Percentiles rank a stretch among this genome's conserved stretches.
phyloP scores from a whole-genome alignment of 2,888 invertebrate species.

The Hypselothyrea guttata region DNA sequence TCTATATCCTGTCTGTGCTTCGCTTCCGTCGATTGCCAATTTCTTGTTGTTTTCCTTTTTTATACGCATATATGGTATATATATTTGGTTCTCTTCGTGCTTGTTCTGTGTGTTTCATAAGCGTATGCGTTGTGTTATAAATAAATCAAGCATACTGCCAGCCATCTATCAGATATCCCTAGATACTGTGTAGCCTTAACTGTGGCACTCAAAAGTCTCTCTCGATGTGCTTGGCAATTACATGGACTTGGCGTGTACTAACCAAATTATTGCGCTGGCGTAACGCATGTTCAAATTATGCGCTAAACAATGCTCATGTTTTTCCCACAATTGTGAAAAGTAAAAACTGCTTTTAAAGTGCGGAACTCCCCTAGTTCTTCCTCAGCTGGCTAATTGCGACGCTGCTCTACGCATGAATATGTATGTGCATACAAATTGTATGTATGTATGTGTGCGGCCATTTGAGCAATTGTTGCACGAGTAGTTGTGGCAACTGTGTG shows the following conservation, averaged over 20 bases:
- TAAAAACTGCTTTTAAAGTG: neutral
- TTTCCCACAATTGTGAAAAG: constrained; percentile 47
- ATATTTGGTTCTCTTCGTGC: constrained; percentile 6
- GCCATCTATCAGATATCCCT: constrained; percentile 43
- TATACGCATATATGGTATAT: constrained; percentile 12
- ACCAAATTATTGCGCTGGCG: constrained; percentile 37
- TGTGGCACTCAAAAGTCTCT: constrained; percentile 6
- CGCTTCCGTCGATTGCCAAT: constrained; percentile 8
- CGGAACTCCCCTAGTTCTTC: constrained; percentile 12
- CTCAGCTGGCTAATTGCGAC: constrained; percentile 43
- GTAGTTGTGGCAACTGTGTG: constrained; percentile 19
- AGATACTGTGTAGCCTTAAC: constrained; percentile 27
- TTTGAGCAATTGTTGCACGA: constrained; percentile 12
- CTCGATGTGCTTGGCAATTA: neutral
- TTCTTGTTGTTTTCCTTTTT: constrained; percentile 23
- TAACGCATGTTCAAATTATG: constrained; percentile 38
- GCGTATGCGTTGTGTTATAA: constrained; percentile 71
- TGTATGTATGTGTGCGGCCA: constrained; percentile 6
- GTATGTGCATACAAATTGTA: constrained; percentile 4
- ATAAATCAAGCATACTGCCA: constrained; percentile 66
- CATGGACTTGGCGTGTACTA: constrained; percentile 30
- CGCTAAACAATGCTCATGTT: constrained; percentile 33
- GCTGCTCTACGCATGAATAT: constrained; percentile 44
- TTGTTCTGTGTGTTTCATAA: constrained; percentile 67
- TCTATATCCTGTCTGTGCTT: constrained; percentile 28